phyloP scores from a whole-genome alignment of 2,888 invertebrate species.

The Scelioninae gen. 1 region DNA sequence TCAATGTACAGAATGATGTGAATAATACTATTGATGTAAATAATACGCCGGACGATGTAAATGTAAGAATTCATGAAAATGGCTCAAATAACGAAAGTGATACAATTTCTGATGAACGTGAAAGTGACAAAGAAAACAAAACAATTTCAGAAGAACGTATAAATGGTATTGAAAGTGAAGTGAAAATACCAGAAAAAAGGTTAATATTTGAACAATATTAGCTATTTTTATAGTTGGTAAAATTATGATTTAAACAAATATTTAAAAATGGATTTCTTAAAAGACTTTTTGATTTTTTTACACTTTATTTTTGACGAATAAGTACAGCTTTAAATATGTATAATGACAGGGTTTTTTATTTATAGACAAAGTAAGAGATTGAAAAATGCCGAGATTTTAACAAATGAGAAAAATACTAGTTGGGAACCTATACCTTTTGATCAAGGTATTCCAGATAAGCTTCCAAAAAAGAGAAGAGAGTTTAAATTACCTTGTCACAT shows the following conservation, averaged over 20 bases:
- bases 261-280: too few species aligned
- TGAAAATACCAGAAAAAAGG: background rate
- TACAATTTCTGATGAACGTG: background rate
- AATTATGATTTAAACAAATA: too few species aligned
- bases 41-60: too few species aligned
- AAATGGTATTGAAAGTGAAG: background rate
- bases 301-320: too few species aligned
- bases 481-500: slow-evolving; percentile 77
- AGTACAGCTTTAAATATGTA: too few species aligned
- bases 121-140: background rate
- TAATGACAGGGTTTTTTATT: background rate
- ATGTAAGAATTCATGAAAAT: background rate
- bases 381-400: slow-evolving; percentile 25
- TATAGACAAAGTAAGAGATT: slow-evolving; percentile 37
- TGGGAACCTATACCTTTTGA: slow-evolving; percentile 79
- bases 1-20: too few species aligned
- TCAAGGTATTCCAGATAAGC: slow-evolving; percentile 74
- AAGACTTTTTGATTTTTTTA: too few species aligned
- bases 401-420: slow-evolving; percentile 51
- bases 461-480: slow-evolving; percentile 68
- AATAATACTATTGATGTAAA: too few species aligned
- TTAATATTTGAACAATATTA: too few species aligned
- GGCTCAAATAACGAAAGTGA: background rate
- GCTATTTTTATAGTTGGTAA: too few species aligned
- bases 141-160: background rate